Conservation (phyloP, 1,140 invertebrate genomes). For the Tenebrio molitor region DNA sequence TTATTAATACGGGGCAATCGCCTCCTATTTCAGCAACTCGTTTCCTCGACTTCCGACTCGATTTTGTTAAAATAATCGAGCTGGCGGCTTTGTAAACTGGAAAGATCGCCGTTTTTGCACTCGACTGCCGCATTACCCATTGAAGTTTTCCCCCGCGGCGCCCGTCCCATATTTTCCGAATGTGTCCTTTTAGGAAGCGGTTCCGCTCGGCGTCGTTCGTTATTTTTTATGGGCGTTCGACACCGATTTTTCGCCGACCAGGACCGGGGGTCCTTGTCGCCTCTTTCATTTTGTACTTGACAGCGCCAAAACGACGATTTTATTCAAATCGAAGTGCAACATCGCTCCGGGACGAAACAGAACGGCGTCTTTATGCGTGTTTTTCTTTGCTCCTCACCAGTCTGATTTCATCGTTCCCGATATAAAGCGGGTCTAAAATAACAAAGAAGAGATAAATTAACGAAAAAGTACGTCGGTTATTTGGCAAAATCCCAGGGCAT, state of each 20-base stretch:
- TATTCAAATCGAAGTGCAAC: conserved; percentile 4
- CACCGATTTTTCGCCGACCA: background rate
- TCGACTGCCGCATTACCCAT: too few relatives aligned
- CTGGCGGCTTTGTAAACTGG: too few relatives aligned
- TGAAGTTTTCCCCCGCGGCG: background rate
- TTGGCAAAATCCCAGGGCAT: conserved; percentile 23
- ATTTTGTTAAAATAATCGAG: too few relatives aligned
- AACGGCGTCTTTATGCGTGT: background rate
- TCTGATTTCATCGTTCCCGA: conserved; percentile 27
- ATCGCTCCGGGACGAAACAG: background rate
- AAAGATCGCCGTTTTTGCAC: background rate
- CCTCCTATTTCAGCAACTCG: too few relatives aligned
- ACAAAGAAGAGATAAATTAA: conserved; percentile 35
- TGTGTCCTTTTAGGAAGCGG: background rate
- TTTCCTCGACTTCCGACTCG: too few relatives aligned
- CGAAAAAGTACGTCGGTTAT: conserved; percentile 35
- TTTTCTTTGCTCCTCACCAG: background rate
- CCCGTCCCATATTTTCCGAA: background rate
- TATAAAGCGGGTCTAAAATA: conserved; percentile 30
- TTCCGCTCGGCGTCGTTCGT: background rate
- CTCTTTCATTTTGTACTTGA: too few relatives aligned
- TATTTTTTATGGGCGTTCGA: background rate
- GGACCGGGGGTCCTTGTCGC: too few relatives aligned
- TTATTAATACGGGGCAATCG: too few relatives aligned
- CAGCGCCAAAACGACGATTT: background rate